phyloP scores from a whole-genome alignment of 2,888 invertebrate species.

The Kuschelorhynchus macadamiae region DNA sequence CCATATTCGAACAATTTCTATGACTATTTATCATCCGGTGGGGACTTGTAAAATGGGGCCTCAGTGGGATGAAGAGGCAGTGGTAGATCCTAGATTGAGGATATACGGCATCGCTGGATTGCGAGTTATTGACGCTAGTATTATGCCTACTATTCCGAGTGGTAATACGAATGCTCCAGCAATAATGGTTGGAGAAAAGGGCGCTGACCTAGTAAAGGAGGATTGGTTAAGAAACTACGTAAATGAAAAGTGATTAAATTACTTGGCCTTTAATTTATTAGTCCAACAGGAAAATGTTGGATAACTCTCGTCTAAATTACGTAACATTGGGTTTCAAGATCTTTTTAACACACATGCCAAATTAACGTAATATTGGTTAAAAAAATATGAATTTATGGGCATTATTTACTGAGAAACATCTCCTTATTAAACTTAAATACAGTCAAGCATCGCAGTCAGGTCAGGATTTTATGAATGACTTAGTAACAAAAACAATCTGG shows the following conservation, averaged over 20 bases:
- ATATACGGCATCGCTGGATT: constrained; percentile 85
- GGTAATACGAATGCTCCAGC: constrained; percentile 93
- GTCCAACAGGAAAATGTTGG: no score
- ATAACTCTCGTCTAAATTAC: no score
- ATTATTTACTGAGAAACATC: no score
- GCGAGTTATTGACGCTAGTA: constrained; percentile 88
- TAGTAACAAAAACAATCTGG: no score
- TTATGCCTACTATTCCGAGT: constrained; percentile 91
- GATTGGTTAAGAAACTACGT: constrained; percentile 76
- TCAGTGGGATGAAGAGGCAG: constrained; percentile 81
- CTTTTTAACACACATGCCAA: no score
- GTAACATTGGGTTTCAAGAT: no score
- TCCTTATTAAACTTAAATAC: no score
- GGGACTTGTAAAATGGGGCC: constrained; percentile 94
- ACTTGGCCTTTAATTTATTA: no score
- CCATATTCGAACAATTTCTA: constrained; percentile 86
- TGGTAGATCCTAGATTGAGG: constrained; percentile 84
- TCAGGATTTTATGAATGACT: no score
- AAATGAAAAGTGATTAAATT: constrained; percentile 4
- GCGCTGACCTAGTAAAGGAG: constrained; percentile 87
- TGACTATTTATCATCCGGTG: constrained; percentile 92
- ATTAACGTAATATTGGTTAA: no score
- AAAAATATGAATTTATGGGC: no score
- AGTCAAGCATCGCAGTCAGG: no score
- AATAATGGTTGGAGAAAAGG: constrained; percentile 94